A percentile compares a stretch with the other conserved stretches of the same genome.
Evolutionary conservation across 2,888 invertebrate genomes (phyloP).

Genomic region (Phaonia tiefii): DNA sequence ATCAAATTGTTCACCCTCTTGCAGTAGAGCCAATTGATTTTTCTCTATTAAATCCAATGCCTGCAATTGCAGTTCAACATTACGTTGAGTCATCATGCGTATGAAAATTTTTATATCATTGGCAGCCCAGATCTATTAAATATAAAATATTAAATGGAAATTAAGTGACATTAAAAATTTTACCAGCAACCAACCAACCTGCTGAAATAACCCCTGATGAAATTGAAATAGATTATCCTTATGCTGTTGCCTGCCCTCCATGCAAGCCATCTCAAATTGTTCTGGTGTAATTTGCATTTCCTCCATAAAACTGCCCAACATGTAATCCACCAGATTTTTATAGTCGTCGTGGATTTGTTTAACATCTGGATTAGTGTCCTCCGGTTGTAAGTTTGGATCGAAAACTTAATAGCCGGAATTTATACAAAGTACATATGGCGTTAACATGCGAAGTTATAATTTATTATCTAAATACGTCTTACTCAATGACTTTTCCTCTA

Average conservation of each 20-base stretch:
- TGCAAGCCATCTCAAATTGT: constrained; percentile 92
- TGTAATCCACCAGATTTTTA: constrained; percentile 93
- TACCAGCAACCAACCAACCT: constrained; percentile 71
- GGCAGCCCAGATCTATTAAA: constrained; percentile 90
- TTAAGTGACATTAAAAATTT: background rate
- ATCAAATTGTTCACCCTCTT: constrained; percentile 76
- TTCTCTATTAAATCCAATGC: constrained; percentile 92
- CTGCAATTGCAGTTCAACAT: constrained; percentile 94
- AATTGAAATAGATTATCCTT: constrained; percentile 82
- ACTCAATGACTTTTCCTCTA: constrained; percentile 96
- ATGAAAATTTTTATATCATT: constrained; percentile 95
- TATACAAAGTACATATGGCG: background rate
- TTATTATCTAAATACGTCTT: constrained; percentile 71
- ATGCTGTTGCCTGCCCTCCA: constrained; percentile 78
- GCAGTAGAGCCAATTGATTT: constrained; percentile 85
- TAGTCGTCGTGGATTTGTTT: constrained; percentile 91
- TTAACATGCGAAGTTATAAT: background rate
- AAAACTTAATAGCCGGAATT: constrained; percentile 87
- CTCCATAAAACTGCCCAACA: constrained; percentile 95
- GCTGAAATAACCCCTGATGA: constrained; percentile 84
- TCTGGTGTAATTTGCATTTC: constrained; percentile 94
- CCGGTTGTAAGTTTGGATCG: constrained; percentile 86
- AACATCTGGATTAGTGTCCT: constrained; percentile 87
- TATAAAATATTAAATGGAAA: too few species aligned
- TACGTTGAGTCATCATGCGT: constrained; percentile 95